Base-by-base conservation (phyloP, 2,797 vertebrate species). In the Bradypodion pumilum region DNA sequence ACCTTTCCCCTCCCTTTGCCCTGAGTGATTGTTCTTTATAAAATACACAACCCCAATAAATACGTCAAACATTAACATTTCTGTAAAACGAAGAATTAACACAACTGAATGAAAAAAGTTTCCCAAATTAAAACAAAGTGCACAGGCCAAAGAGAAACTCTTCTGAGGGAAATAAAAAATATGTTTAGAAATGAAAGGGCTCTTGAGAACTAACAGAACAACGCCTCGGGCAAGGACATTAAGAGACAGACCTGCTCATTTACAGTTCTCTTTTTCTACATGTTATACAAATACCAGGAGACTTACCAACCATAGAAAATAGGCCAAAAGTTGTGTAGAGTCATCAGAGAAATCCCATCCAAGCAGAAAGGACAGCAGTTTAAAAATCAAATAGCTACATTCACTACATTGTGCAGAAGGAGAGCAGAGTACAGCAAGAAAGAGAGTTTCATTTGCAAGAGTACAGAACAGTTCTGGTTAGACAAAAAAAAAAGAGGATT, bases 321-420 rank as follows among this genome's bases (percentile, higher is more conserved):
- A 94, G 90, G 81, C 93, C 91, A 95, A 76, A 94, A 92, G 92
- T 93, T 90, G 91, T 88, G 92, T 40, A 90, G 89, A 91, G 93
- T 89, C 91, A 69, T 89, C 94, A 95, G 84, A 94, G 89, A 91
- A 88, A 94, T 94, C 91, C 92, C 94, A 95, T 95, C 93, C 95
- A 92, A 92, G 80, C 74, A 92, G 92, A 92, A 94, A 95, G 91
- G 95, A 95, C 79, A 95, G 95, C 95, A 96, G 91, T 96, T 96
- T 88, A 94, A 95, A 96, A 96, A 95, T 95, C 92, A 96, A 95
- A 95, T 84, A 95, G 94, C 95, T 95, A 95, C 89, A 95, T 95
- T 96, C 93, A 96, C 94, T 96, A 95, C 87, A 91, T 95, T 93
- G 93, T 91, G 88, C 59, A 93, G 78, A 92, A 89, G 62, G 84